A percentile compares a stretch with the other conserved stretches of the same genome.
These are phyloP conservation scores for Aplysina aerophoba DNA, from an alignment of 37 sponge, comb jelly and placozoan species.

Conservation along the genomic window DNA sequence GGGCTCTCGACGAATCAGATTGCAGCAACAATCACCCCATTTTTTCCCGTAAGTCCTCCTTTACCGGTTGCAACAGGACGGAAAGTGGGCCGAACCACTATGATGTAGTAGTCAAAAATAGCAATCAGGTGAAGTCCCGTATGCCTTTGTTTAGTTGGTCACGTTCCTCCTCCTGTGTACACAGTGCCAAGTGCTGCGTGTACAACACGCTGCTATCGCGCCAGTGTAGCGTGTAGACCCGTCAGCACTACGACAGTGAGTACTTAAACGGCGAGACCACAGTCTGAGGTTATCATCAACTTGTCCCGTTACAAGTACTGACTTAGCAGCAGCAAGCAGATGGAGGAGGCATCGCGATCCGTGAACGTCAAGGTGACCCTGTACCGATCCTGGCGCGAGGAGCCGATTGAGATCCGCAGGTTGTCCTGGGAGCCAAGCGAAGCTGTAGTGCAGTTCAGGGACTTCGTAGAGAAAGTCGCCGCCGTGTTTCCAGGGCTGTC, in stretches of 20 bases:
- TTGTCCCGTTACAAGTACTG: too few relatives aligned
- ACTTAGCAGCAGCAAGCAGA: too few relatives aligned
- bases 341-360: neutral
- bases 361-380: constrained; percentile 9
- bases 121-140: neutral
- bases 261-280: neutral
- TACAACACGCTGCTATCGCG: neutral
- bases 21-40: neutral
- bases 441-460: neutral
- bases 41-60: too few relatives aligned
- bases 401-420: constrained; percentile 10
- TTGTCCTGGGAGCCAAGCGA: neutral
- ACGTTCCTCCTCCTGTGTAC: neutral
- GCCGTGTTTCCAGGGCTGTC: neutral
- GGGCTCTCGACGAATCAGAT: neutral
- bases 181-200: constrained; percentile 21
- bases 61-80: too few relatives aligned
- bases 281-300: neutral
- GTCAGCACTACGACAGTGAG: neutral
- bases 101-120: too few relatives aligned
- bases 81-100: too few relatives aligned
- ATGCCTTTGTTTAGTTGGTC: neutral
- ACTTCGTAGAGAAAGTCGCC: neutral
- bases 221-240: neutral
- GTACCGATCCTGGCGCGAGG: constrained; percentile 20